Percentiles rank a stretch among this genome's conserved stretches.
Evolutionary conservation across 2,113 vertebrate genomes (phyloP).

Genomic region (Podiceps cristatus): DNA sequence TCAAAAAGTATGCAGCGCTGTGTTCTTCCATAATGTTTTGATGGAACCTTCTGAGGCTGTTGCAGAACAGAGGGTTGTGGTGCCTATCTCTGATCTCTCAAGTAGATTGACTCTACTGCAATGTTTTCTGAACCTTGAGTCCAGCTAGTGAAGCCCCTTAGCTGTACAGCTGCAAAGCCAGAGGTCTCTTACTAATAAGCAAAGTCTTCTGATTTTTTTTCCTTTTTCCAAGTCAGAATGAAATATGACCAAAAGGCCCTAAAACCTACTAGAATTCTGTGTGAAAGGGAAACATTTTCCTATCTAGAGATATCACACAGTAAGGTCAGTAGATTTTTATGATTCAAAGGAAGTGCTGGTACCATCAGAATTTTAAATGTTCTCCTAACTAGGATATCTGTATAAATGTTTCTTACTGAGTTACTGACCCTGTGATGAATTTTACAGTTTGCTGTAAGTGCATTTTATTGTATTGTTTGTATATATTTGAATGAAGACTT

Average conservation of each 20-base stretch:
- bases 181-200: neutral
- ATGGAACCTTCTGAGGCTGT: neutral
- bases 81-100: neutral
- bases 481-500: neutral
- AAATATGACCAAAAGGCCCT: neutral
- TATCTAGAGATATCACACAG: neutral
- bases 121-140: neutral
- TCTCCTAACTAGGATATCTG: neutral
- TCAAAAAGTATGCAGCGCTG: neutral
- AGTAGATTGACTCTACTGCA: neutral
- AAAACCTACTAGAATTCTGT: neutral
- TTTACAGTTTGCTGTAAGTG: neutral
- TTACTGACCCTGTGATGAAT: neutral
- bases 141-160: neutral
- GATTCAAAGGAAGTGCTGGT: neutral
- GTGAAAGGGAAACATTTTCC: neutral
- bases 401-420: neutral
- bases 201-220: neutral
- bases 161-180: neutral
- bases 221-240: neutral
- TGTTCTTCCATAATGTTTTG: neutral
- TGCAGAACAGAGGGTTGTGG: neutral
- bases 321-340: neutral
- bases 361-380: neutral
- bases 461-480: neutral